Evolutionary conservation across 2,797 vertebrate species (phyloP).

Genomic region (Melopsittacus undulatus): DNA sequence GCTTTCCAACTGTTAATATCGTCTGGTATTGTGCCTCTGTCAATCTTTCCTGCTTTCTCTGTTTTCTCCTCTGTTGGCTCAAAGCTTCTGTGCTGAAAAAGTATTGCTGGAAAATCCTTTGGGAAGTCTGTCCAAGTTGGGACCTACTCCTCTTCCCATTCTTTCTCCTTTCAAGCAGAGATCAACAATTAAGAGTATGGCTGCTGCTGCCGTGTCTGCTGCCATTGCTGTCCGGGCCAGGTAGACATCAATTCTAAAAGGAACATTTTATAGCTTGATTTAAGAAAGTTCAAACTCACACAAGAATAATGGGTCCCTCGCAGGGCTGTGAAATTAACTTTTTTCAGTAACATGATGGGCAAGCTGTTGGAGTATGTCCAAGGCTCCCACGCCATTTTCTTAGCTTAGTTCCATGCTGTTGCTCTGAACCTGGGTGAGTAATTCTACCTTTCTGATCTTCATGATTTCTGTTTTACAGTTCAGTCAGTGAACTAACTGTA

Average conservation of each 20-base stretch:
- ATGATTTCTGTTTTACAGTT: neutral
- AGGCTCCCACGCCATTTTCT: neutral
- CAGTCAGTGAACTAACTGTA: neutral
- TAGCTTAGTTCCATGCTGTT: neutral
- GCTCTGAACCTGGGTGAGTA: neutral
- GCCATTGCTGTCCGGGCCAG: slow-evolving; percentile 75
- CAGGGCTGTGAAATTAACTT: neutral
- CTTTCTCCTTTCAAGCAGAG: slow-evolving; percentile 64
- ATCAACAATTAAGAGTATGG: slow-evolving; percentile 61
- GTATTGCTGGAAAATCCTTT: slow-evolving; percentile 68
- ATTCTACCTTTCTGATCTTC: neutral
- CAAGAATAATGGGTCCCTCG: neutral
- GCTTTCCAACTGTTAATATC: neutral
- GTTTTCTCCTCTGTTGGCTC: neutral
- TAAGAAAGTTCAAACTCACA: neutral
- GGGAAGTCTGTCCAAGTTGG: slow-evolving; percentile 60
- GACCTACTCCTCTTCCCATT: slow-evolving; percentile 18
- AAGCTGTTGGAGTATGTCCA: neutral
- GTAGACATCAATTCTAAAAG: slow-evolving; percentile 58
- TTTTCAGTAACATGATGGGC: neutral
- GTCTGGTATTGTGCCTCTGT: neutral
- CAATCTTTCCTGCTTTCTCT: slow-evolving; percentile 31
- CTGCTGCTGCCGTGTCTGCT: slow-evolving; percentile 75
- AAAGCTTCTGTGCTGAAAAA: slow-evolving; percentile 46
- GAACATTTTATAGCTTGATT: neutral